phyloP scores from a whole-genome alignment of 1,140 invertebrate genomes.

The Dryas iulia region DNA sequence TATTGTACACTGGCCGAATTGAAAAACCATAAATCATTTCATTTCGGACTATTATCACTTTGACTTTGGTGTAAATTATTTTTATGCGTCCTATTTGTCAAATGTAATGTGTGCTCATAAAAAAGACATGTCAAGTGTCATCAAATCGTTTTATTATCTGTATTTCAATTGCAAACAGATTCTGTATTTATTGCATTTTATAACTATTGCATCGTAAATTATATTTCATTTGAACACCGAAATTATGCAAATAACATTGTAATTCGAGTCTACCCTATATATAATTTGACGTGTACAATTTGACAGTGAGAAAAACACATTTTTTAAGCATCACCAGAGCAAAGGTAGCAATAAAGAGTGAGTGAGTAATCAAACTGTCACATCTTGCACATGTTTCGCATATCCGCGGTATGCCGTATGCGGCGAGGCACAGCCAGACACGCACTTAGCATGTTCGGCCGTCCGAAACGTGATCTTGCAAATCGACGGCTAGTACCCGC shows the following conservation, averaged over 20 bases:
- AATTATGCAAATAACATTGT: not conserved
- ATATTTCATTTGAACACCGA: not conserved
- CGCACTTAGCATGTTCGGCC: conserved; percentile 70
- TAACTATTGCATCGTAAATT: too few species aligned
- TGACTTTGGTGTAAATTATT: conserved; percentile 27
- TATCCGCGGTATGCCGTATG: conserved; percentile 35
- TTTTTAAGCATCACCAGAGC: not conserved
- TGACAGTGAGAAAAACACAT: not conserved
- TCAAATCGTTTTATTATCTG: not conserved
- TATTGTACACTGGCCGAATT: conserved; percentile 34
- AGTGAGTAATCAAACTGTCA: conserved; percentile 39
- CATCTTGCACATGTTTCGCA: conserved; percentile 37
- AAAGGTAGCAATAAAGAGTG: not conserved
- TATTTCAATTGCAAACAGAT: too few species aligned
- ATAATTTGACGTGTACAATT: not conserved
- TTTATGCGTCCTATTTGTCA: not conserved
- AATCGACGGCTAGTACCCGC: conserved; percentile 67
- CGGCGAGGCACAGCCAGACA: conserved; percentile 44
- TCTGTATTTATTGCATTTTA: too few species aligned
- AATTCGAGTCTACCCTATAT: not conserved
- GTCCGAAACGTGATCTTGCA: conserved; percentile 71
- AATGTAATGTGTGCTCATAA: not conserved
- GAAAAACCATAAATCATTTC: conserved; percentile 42
- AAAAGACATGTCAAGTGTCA: not conserved
- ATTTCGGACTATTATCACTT: conserved; percentile 32